A percentile compares a stretch with the other conserved stretches of the same genome.
Conservation (phyloP, 1,140 invertebrate species). For the Drosophila oshimai region DNA sequence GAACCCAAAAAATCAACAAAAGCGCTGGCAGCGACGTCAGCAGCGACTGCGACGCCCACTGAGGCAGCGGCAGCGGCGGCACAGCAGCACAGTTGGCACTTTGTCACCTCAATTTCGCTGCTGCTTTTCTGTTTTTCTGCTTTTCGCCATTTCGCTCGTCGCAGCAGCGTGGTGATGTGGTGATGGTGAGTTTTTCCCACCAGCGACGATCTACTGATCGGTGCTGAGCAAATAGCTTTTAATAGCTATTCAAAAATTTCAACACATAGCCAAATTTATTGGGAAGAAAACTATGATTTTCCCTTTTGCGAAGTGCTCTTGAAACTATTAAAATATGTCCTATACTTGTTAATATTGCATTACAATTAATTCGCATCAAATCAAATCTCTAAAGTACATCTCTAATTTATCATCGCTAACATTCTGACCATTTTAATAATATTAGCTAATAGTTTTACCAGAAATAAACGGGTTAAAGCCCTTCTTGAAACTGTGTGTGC, state of each 20-base stretch:
- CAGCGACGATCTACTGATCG: conserved; percentile 15
- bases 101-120: conserved; percentile 56
- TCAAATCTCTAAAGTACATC: no score
- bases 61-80: conserved; percentile 2
- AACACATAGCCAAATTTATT: no score
- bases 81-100: conserved; percentile 8
- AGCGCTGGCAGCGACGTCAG: neutral
- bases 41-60: neutral
- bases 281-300: neutral
- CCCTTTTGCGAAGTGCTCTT: no score
- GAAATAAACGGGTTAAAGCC: no score
- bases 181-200: conserved; percentile 36
- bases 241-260: no score
- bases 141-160: conserved; percentile 3
- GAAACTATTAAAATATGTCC: no score
- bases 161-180: conserved; percentile 25
- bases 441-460: no score
- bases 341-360: no score
- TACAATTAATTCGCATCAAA: no score
- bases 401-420: no score
- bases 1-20: conserved; percentile 35
- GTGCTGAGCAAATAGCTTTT: neutral
- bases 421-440: no score
- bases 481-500: no score
- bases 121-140: neutral